These are phyloP conservation scores for Nycticebus coucang DNA, from an alignment of 2,113 vertebrate genomes.

Conservation along the genomic window DNA sequence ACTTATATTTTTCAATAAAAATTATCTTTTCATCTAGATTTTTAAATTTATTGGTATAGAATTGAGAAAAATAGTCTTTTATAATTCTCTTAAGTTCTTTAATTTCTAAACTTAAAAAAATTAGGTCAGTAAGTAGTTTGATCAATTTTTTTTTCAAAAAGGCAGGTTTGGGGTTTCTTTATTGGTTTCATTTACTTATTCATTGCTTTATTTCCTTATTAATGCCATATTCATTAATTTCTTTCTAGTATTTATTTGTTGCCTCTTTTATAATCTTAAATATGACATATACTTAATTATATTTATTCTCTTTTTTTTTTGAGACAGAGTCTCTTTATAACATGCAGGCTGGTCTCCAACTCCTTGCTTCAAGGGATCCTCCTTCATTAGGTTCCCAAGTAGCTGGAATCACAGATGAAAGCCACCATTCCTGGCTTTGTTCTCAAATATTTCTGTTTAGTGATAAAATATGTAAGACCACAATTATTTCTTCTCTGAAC, in stretches of 20 bases:
- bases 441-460: not conserved
- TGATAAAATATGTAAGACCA: slow-evolving; percentile 31
- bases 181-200: not conserved
- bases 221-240: not conserved
- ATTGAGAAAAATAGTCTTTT: not conserved
- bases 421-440: not conserved
- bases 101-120: not conserved
- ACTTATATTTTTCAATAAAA: not conserved
- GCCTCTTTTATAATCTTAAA: not conserved
- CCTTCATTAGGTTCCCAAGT: too few species aligned
- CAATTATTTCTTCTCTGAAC: not conserved
- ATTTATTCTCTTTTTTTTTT: too few species aligned
- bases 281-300: not conserved
- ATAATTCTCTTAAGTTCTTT: not conserved
- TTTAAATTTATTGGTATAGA: not conserved
- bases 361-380: too few species aligned
- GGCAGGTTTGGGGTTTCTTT: not conserved
- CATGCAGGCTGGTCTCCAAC: too few species aligned
- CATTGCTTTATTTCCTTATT: not conserved
- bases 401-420: too few species aligned
- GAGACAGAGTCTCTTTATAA: too few species aligned
- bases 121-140: not conserved
- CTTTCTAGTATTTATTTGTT: not conserved
- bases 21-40: not conserved
- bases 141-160: not conserved